Conservation (phyloP, 2,113 vertebrate genomes). For the Grammomys dolichurus region DNA sequence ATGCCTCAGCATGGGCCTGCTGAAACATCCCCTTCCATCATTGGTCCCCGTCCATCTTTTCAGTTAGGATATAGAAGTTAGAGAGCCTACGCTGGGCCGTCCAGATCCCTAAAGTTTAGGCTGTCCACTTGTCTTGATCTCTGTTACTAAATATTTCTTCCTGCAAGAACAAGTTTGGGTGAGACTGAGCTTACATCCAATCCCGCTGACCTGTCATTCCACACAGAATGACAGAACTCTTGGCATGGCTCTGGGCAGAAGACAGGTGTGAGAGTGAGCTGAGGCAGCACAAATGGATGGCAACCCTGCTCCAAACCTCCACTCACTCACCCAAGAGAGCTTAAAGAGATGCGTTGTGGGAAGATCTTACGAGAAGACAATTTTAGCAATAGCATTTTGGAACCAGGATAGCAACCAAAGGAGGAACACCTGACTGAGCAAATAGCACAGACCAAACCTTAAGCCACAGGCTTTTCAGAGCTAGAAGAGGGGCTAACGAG, state of each 20-base stretch:
- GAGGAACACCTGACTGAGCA: neutral
- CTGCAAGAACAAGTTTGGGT: neutral
- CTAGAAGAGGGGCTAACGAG: neutral
- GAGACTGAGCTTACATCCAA: neutral
- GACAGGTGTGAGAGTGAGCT: too few relatives aligned
- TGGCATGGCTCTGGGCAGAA: neutral
- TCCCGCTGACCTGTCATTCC: neutral
- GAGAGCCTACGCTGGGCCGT: too few relatives aligned
- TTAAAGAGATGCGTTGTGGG: neutral
- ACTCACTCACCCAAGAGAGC: rapidly evolving
- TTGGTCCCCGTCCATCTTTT: too few relatives aligned
- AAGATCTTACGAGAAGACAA: neutral
- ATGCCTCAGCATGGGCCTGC: too few relatives aligned
- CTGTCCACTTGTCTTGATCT: neutral
- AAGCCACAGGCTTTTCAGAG: neutral
- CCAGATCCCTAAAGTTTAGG: too few relatives aligned
- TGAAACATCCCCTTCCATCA: too few relatives aligned
- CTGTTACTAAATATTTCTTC: neutral
- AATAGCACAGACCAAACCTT: neutral
- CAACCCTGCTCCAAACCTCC: neutral
- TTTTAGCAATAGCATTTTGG: neutral
- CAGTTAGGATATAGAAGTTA: neutral
- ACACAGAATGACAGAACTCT: neutral
- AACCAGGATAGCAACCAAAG: neutral
- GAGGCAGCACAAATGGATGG: too few relatives aligned